phyloP scores from a whole-genome alignment of 1,140 invertebrate genomes.

The Paramacrobiotus metropolitanus region DNA sequence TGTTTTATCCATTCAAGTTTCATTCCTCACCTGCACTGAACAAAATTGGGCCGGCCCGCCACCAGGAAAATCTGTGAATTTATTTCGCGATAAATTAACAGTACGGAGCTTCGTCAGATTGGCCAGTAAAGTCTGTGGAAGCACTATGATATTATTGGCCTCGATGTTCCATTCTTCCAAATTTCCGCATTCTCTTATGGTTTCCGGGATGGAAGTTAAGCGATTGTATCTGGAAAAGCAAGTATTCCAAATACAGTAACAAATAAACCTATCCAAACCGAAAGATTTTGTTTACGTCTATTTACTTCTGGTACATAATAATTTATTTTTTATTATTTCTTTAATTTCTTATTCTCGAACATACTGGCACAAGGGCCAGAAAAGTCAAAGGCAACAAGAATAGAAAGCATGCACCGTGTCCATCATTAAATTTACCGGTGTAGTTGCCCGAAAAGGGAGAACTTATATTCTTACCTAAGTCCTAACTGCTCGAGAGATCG shows the following conservation, averaged over 20 bases:
- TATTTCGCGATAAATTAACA: slow-evolving; percentile 85
- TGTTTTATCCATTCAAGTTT: background rate
- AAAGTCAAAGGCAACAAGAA: too few relatives aligned
- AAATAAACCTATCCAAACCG: too few relatives aligned
- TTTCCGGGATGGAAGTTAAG: slow-evolving; percentile 56
- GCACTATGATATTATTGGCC: slow-evolving; percentile 74
- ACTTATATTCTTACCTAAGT: slow-evolving; percentile 32
- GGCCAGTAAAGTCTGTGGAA: slow-evolving; percentile 81
- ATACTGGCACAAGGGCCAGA: too few relatives aligned
- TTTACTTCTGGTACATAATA: too few relatives aligned
- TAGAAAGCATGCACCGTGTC: too few relatives aligned
- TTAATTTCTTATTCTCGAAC: too few relatives aligned
- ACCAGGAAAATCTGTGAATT: slow-evolving; percentile 75
- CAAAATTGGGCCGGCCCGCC: slow-evolving; percentile 94
- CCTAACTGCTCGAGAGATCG: slow-evolving; percentile 61
- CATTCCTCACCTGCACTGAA: slow-evolving; percentile 42
- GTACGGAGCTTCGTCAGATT: slow-evolving; percentile 69
- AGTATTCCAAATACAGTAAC: too few relatives aligned
- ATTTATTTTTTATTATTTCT: too few relatives aligned
- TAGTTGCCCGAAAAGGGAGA: background rate
- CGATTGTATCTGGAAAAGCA: slow-evolving; percentile 53
- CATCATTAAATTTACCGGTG: too few relatives aligned
- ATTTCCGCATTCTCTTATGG: slow-evolving; percentile 69
- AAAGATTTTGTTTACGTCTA: too few relatives aligned
- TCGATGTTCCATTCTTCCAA: slow-evolving; percentile 99